Percentiles rank a stretch among this genome's conserved stretches.
Conservation (phyloP, 2,888 invertebrate species). For the Agriopis aurantiaria region DNA sequence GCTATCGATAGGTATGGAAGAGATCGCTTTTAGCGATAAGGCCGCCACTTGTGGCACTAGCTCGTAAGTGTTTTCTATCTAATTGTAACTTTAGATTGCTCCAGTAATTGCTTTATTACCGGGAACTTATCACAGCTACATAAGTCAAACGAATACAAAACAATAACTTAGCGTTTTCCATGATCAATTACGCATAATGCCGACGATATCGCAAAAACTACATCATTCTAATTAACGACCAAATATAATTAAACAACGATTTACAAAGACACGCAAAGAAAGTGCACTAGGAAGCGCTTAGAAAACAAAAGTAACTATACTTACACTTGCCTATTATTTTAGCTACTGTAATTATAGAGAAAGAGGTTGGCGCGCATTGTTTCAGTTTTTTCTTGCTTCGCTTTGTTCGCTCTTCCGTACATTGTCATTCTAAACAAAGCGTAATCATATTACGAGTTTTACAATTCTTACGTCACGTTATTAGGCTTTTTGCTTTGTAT, state of each 20-base stretch:
- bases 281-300: conserved; percentile 73
- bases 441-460: conserved; percentile 39
- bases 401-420: conserved; percentile 72
- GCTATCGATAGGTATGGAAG: no score
- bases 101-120: no score
- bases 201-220: conserved; percentile 30
- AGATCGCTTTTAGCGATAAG: no score
- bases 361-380: conserved; percentile 71
- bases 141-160: conserved; percentile 7
- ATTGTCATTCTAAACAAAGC: conserved; percentile 63
- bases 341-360: conserved; percentile 75
- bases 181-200: conserved; percentile 12
- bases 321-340: conserved; percentile 51
- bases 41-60: no score
- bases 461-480: conserved; percentile 41
- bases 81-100: no score
- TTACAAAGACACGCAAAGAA: conserved; percentile 53
- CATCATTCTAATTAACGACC: conserved; percentile 30
- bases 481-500: conserved; percentile 41
- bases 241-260: conserved; percentile 39
- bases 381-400: conserved; percentile 58
- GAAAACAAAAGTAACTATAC: conserved; percentile 73
- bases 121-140: not conserved
- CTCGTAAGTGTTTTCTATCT: no score
- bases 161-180: not conserved